Evolutionary conservation across 2,797 vertebrate species (phyloP).

Genomic region (Anas flavirostris): DNA sequence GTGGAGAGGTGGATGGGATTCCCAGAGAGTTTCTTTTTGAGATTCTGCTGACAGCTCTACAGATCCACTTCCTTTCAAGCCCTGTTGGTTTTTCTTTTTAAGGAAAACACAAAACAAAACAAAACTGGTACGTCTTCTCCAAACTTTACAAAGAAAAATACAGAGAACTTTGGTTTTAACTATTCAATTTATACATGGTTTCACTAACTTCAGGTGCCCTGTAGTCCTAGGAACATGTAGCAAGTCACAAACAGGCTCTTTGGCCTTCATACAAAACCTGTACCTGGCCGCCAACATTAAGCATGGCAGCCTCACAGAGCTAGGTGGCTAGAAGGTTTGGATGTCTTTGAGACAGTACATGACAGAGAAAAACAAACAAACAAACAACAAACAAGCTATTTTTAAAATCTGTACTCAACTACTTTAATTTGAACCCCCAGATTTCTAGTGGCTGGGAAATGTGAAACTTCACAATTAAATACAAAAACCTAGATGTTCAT

Average conservation of each 20-base stretch:
- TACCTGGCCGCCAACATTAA: not conserved
- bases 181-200: not conserved
- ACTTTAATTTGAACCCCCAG: not conserved
- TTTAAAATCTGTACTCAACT: not conserved
- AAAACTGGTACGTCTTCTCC: not conserved
- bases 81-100: not conserved
- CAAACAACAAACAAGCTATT: not conserved
- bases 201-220: not conserved
- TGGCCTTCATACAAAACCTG: not conserved
- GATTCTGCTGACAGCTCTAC: constrained; percentile 67
- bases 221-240: fast-evolving
- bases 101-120: constrained; percentile 34
- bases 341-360: not conserved
- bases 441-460: not conserved
- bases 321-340: not conserved
- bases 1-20: constrained; percentile 52
- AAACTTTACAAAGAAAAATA: constrained; percentile 41
- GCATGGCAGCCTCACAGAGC: not conserved
- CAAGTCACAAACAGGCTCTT: not conserved
- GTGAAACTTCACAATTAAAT: not conserved
- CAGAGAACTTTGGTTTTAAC: constrained; percentile 1
- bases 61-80: constrained; percentile 60
- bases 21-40: constrained; percentile 53
- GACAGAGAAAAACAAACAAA: not conserved
- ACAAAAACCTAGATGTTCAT: not conserved